Base-by-base conservation (phyloP, 2,888 invertebrate genomes). In the Polydesmus complanatus region DNA sequence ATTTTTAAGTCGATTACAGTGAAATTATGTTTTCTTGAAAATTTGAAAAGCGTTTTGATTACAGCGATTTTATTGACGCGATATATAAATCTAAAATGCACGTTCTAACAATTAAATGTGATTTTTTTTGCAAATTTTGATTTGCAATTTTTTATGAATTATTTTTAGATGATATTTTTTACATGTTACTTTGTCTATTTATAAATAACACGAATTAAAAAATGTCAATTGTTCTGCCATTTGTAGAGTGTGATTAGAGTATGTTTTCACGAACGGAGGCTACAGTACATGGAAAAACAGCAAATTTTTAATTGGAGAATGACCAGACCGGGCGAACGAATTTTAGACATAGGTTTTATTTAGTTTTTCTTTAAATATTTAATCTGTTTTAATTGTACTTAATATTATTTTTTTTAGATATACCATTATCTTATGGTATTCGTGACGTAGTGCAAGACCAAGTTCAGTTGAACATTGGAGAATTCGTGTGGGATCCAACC, bases 241-340 rank as follows among this genome's bases (percentile, higher is more conserved):
- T 72, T 76, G 55, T 77, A 86, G 88, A 91, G 91, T 66, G 81
- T 91, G 18, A 85, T 95, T 66, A 85, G 91, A 68, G 88, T 96
- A 61, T 90, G 93, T 70, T 96, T 96, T 78, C 95, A 96, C 75
- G 96, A 96, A 76, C 83, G 95, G 56, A 84, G 95, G 0, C 78
- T 96, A 61, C 96, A 95, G 74, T 96, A 90, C 73, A 93, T 90
- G 80, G 95, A 95, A 76, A 81, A 86, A 61, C 94, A 96, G 69
- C 93, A 95, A 76, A 88, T 96, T 75, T 81, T 85, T 3, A 83
- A 86, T 68, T 96, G 96, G 96, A 89, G 88, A 73, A 81, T 82
- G 55, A 84, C 88, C 61, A 79, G 93, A 63, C 94, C 92, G 1
- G 89, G 91, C 3, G 94, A 95, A 74, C 80, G 93, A 67, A 89